These are phyloP conservation scores for Littorina saxatilis DNA, from an alignment of 1,140 invertebrate species.

Conservation along the genomic window DNA sequence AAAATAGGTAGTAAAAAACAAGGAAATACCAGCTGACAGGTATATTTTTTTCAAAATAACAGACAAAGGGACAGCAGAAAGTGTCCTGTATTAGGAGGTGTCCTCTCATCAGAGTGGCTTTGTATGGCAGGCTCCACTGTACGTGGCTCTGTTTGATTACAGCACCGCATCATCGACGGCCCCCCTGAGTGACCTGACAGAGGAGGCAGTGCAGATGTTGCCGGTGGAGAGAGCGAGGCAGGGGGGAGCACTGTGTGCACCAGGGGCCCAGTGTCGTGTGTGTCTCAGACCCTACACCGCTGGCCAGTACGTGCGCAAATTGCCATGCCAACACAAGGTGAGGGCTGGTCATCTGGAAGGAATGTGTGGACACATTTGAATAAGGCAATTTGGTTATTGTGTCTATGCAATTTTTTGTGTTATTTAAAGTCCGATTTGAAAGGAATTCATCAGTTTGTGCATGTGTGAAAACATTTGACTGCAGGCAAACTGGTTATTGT, in stretches of 20 bases:
- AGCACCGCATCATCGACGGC: background rate
- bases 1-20: too few relatives aligned
- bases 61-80: too few relatives aligned
- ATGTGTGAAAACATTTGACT: background rate
- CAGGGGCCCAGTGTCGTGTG: constrained; percentile 72
- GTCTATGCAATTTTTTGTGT: background rate
- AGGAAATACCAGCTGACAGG: too few relatives aligned
- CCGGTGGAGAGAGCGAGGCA: constrained; percentile 68
- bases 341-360: background rate
- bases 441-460: too few relatives aligned
- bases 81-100: too few relatives aligned
- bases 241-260: constrained; percentile 63
- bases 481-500: too few relatives aligned
- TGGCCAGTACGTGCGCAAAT: constrained; percentile 67
- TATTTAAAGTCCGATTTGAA: too few relatives aligned
- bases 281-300: constrained; percentile 68
- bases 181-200: constrained; percentile 65
- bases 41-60: too few relatives aligned
- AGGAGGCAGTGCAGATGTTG: constrained; percentile 66
- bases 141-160: too few relatives aligned
- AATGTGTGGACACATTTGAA: background rate
- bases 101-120: too few relatives aligned
- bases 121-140: too few relatives aligned
- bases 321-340: constrained; percentile 75
- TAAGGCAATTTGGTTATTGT: background rate